Evolutionary conservation across 2,113 vertebrate genomes (phyloP).

Genomic region (Sturnus vulgaris): DNA sequence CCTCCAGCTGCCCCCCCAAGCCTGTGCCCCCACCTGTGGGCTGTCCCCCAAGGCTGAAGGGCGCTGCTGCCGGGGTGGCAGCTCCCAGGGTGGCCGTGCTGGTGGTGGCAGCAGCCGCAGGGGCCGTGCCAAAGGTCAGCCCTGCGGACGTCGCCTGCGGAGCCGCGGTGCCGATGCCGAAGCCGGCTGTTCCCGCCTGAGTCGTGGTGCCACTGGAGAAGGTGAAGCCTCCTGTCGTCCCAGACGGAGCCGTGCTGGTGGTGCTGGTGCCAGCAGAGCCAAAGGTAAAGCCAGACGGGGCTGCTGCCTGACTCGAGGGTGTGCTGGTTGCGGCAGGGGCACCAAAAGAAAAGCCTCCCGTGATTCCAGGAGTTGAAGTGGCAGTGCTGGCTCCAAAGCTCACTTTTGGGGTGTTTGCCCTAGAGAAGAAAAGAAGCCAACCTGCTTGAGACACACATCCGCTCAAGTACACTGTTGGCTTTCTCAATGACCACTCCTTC

Average conservation of each 20-base stretch:
- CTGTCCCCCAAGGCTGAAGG: conserved; percentile 60
- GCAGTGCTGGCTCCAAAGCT: conserved; percentile 48
- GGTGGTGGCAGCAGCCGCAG: conserved; percentile 19
- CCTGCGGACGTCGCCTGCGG: background rate
- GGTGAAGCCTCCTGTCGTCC: background rate
- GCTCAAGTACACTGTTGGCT: fast-evolving
- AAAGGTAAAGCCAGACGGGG: conserved; percentile 70
- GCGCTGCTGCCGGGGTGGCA: conserved; percentile 33
- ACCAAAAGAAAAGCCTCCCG: conserved; percentile 46
- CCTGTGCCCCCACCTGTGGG: conserved; percentile 52
- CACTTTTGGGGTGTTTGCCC: conserved; percentile 56
- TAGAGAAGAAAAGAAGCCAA: background rate
- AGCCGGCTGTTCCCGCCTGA: background rate
- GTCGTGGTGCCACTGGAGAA: background rate
- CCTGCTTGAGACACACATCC: background rate
- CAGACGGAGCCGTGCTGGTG: background rate
- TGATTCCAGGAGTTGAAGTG: background rate
- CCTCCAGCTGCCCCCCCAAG: background rate
- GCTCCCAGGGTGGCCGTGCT: conserved; percentile 22
- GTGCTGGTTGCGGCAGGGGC: background rate
- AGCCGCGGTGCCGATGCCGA: background rate
- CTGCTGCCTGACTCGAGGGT: conserved; percentile 60
- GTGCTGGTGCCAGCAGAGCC: conserved; percentile 41
- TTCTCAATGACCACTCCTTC: background rate
- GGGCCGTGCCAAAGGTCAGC: conserved; percentile 72